Percentiles rank a stretch among this genome's conserved stretches.
Evolutionary conservation across 2,797 vertebrate species (phyloP).

Genomic region (Sebastes steindachneri): DNA sequence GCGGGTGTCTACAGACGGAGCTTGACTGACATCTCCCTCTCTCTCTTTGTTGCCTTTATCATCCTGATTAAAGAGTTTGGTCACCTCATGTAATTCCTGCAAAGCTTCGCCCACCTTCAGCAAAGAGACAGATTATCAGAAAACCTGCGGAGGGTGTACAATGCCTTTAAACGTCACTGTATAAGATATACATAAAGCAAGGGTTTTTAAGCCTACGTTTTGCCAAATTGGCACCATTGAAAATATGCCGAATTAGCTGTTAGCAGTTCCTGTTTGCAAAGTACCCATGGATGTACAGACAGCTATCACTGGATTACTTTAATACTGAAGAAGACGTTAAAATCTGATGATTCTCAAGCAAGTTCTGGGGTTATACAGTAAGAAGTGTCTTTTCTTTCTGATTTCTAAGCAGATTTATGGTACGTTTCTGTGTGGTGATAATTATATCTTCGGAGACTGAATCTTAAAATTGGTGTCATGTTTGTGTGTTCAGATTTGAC

Average conservation of each 20-base stretch:
- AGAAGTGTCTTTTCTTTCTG: neutral
- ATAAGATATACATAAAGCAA: neutral
- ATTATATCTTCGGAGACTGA: neutral
- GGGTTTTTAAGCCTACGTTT: neutral
- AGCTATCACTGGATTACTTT: neutral
- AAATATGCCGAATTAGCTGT: neutral
- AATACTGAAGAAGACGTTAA: neutral
- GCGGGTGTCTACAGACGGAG: neutral
- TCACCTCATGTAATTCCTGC: neutral
- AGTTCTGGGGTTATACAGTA: neutral
- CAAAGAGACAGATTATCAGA: neutral
- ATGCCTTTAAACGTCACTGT: neutral
- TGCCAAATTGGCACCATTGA: neutral
- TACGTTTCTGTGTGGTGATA: neutral
- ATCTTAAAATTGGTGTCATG: neutral
- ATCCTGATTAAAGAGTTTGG: neutral
- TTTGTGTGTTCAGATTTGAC: neutral
- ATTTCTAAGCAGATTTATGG: neutral
- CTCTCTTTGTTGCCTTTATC: neutral
- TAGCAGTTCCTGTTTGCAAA: neutral
- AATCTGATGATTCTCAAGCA: neutral
- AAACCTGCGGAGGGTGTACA: neutral
- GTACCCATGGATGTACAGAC: neutral
- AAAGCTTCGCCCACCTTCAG: neutral
- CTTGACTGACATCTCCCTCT: neutral